Evolutionary conservation across 64 coral and sea anemone species (phyloP), one percentile per base, ranked within the genome.

Genomic region (Platygyra sinensis): DNA sequence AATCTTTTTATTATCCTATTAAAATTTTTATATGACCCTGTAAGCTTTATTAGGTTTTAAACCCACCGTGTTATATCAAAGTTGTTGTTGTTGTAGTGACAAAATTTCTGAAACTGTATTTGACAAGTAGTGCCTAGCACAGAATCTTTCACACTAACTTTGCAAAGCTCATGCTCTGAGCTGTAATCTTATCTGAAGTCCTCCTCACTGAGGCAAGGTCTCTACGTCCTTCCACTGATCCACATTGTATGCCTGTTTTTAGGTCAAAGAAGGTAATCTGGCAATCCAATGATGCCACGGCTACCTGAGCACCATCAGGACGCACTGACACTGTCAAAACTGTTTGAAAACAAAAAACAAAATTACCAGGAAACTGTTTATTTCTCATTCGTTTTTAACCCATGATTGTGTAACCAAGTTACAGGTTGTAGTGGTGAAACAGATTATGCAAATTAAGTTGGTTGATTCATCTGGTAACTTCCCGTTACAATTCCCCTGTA

Each of bases 251-350:
- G 18, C 94, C 97, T 4, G 78, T 74, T 27, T 54, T 86, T 30
- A 99, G 67, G 42, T 95, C 79, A 94, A 94, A 99, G 88, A 99
- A 99, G 31, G 91, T 94, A 33, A 99, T 72, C 29, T 89, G 84
- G 29, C 97, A 84, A 80, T 99, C 97, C 46, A 99, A 54, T 2
- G 93, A 93, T 4, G 97, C 89, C 12, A 96, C 91, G 3, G 97
- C 91, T 39, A 99, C 85, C 74, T 99, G 87, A 18, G 79, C 72
- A 46, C 97, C 97, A 91, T 99, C 97, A 42, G 97, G 94, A 19
- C 97, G 87, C 29, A 91, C 83, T 3, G 75, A 67, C 10, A 99
- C 84, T 25, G 97, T 61, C 83, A 93, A 91, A 60, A 93, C 91
- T 91, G 33, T 20, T 51, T 55, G 12, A 86, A 79, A 64, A 18